These are phyloP conservation scores for Madoqua kirkii DNA, from an alignment of 2,113 vertebrate genomes.

Conservation along the genomic window DNA sequence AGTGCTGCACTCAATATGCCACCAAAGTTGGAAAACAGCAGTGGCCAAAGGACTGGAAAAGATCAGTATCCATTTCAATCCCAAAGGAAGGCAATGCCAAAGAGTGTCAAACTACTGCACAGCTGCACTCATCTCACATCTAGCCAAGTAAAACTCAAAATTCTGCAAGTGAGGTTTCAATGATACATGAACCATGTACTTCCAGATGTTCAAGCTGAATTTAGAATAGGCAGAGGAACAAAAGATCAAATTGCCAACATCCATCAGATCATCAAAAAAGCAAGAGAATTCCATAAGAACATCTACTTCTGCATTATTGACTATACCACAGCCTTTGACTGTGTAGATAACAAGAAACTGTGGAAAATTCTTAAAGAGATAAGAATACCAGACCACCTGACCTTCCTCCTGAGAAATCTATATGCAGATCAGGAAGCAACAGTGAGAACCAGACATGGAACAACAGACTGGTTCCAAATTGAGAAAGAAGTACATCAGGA, in stretches of 20 bases:
- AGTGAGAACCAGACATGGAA: neutral
- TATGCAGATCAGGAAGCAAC: neutral
- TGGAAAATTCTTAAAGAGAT: neutral
- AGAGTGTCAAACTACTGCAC: neutral
- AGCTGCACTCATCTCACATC: neutral
- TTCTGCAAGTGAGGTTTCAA: neutral
- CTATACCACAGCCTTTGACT: neutral
- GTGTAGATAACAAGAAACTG: neutral
- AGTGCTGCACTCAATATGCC: neutral
- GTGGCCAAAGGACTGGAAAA: neutral
- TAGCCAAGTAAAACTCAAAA: neutral
- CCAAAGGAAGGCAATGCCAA: neutral
- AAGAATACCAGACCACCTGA: neutral
- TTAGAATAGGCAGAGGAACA: neutral
- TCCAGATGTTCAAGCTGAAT: neutral
- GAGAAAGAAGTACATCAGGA: neutral
- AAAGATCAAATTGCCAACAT: neutral
- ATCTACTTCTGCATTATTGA: neutral
- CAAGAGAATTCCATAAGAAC: neutral
- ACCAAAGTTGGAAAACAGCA: neutral
- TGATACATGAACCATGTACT: neutral
- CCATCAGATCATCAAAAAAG: neutral
- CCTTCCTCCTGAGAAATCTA: neutral
- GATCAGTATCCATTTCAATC: accelerated
- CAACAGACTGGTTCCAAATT: neutral